Conservation (phyloP, 2,113 vertebrate species). For the Upupa epops region DNA sequence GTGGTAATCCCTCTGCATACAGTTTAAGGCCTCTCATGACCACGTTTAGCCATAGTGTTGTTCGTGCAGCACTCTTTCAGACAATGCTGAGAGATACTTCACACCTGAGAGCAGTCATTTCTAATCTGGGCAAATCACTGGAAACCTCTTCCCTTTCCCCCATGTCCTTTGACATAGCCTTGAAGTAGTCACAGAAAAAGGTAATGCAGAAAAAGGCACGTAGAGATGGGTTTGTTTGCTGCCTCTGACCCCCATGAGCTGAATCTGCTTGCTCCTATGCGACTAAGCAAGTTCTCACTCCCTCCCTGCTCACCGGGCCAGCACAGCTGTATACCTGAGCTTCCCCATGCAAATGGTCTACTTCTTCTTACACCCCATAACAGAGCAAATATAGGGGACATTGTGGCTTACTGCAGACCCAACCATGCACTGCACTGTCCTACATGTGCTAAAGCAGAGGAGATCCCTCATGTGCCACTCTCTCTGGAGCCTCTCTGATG, state of each 20-base stretch:
- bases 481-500: background rate
- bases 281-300: background rate
- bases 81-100: background rate
- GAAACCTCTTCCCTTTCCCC: background rate
- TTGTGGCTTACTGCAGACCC: background rate
- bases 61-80: background rate
- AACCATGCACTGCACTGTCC: accelerated
- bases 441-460: background rate
- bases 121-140: background rate
- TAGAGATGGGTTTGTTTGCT: background rate
- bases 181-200: background rate
- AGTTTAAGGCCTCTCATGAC: background rate
- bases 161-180: background rate
- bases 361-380: background rate
- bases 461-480: background rate
- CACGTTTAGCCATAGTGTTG: background rate
- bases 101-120: background rate
- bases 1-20: accelerated
- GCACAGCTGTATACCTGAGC: background rate
- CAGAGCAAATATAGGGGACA: background rate
- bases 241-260: background rate
- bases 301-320: background rate
- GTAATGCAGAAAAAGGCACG: accelerated
- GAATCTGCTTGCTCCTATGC: background rate
- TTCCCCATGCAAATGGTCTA: background rate